Base-by-base conservation (phyloP, 2,888 invertebrate species). In the Volucella inflata region DNA sequence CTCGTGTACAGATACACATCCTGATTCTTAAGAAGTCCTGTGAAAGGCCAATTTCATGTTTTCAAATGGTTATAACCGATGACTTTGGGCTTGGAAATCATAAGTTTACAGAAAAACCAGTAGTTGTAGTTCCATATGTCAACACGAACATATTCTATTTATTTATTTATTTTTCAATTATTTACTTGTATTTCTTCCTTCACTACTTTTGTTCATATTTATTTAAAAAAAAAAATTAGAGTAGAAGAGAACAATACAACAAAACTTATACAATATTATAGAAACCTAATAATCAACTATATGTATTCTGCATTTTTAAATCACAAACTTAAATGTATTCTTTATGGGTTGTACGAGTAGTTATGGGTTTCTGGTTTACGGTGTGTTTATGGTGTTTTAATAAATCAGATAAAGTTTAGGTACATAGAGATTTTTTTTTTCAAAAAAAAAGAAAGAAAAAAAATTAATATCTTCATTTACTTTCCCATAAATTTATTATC, bases 401-500 rank as follows among this genome's bases (percentile, higher is more conserved):
- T 42, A 67, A 67, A 50, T 42, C 50, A 44, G 51, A 42, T 36
- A 72, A 42, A 17, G 11, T 42, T 76, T 79, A 79, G 79, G 79
- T 79, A 84, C 84, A 71, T 65, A 60, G 64, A 74, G 64, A 75
- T 53, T 55, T 72, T 12, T 48, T 36, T n/a, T 68, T 16, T n/a
- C n/a, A 30, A 30, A 30, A 30, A 30, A 30, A 21, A 21, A 11
- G 65, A 16, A 38, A 68, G n/a, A 14, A 6, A 6, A 14, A 8
- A n/a, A 9, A 3, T 10, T n/a, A 1, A 10, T n/a, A 10, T 9
- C 38, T 2, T 1, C 40, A 30, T 11, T 42, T 67, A 82, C 48
- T 84, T 71, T 44, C 89, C 90, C 87, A 90, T 89, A 88, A 90
- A 90, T 87, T 90, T 90, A 59, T 89, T 88, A 70, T 91, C 89